A percentile compares a stretch with the other conserved stretches of the same genome.
phyloP scores from a whole-genome alignment of 1,140 invertebrate species.

The Meteorus sp. region DNA sequence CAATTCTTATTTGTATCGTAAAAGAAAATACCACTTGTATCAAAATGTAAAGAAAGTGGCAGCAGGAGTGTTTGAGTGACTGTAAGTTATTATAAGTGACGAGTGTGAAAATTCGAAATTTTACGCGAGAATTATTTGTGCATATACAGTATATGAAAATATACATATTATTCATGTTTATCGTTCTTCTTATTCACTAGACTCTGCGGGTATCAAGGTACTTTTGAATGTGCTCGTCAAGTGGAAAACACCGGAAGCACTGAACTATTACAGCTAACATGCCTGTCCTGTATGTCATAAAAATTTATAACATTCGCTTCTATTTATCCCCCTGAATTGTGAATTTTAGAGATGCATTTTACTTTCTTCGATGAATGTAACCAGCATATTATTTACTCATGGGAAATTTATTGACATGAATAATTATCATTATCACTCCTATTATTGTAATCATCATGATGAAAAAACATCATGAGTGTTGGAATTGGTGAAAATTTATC shows the following conservation, averaged over 20 bases:
- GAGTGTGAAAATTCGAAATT: conserved; percentile 2
- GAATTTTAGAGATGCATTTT: conserved; percentile 18
- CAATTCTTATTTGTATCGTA: too few species aligned
- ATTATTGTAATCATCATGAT: too few species aligned
- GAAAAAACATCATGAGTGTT: too few species aligned
- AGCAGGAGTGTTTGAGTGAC: background rate
- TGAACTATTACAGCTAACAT: conserved; percentile 14
- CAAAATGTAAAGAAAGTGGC: background rate
- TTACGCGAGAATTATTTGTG: background rate
- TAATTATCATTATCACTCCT: too few species aligned
- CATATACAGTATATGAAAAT: too few species aligned
- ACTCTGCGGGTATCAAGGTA: background rate
- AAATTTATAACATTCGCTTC: conserved; percentile 29
- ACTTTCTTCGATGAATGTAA: conserved; percentile 14
- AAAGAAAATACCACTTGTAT: too few species aligned
- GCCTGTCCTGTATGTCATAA: conserved; percentile 27
- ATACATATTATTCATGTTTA: too few species aligned
- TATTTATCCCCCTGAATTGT: too few species aligned
- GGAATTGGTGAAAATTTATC: background rate
- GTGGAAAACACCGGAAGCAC: conserved; percentile 29
- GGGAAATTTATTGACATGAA: too few species aligned
- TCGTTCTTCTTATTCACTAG: too few species aligned
- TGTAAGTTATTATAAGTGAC: too few species aligned
- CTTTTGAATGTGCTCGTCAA: background rate
- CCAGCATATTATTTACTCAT: too few species aligned